phyloP scores from a whole-genome alignment of 2,797 vertebrate genomes.

The Gambelia wislizenii region DNA sequence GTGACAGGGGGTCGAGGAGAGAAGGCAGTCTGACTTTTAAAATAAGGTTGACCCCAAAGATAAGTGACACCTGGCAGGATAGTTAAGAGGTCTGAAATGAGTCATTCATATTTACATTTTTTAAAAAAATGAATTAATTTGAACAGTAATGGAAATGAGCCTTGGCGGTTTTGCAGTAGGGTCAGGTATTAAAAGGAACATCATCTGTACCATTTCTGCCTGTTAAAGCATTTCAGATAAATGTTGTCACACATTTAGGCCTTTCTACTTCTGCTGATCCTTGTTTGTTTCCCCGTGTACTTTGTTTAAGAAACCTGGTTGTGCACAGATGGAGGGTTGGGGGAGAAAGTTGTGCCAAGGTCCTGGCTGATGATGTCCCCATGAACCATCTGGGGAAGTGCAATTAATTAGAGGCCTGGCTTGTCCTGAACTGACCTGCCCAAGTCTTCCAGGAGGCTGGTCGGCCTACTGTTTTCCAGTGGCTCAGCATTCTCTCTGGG shows the following conservation, averaged over 20 bases:
- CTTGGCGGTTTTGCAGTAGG: not conserved
- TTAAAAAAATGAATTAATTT: not conserved
- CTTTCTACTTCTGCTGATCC: not conserved
- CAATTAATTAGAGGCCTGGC: conserved; percentile 46
- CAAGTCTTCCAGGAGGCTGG: conserved; percentile 29
- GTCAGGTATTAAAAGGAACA: not conserved
- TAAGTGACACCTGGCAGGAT: no score
- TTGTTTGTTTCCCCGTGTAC: not conserved
- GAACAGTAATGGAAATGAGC: not conserved
- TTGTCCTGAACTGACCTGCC: conserved; percentile 43
- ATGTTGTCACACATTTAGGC: not conserved
- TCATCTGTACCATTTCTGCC: rapidly evolving
- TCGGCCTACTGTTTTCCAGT: conserved; percentile 51
- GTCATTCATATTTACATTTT: no score
- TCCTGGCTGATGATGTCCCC: conserved; percentile 27
- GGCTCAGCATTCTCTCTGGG: conserved; percentile 17
- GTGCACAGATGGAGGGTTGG: not conserved
- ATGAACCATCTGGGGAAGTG: conserved; percentile 33
- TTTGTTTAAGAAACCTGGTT: not conserved
- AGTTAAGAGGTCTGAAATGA: no score
- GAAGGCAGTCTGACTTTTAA: no score
- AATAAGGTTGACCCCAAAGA: no score
- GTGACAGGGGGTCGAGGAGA: no score
- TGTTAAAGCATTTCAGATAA: conserved; percentile 23
- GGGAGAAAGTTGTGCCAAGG: conserved; percentile 38